Conservation (phyloP, 2,113 vertebrate genomes). For the Ceratotherium simum region DNA sequence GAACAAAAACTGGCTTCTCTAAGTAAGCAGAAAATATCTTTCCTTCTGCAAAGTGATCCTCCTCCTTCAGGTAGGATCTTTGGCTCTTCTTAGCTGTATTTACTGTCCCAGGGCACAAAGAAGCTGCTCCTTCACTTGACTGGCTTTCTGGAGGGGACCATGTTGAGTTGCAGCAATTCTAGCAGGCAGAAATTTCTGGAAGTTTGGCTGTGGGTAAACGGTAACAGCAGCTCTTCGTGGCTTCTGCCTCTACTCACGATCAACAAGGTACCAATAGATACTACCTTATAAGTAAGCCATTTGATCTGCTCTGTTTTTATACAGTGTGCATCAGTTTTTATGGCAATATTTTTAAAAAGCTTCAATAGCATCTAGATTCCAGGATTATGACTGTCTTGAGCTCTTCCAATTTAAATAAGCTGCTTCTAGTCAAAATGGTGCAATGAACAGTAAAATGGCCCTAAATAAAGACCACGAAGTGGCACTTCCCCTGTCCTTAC, state of each 20-base stretch:
- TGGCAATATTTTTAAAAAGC: neutral
- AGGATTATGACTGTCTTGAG: neutral
- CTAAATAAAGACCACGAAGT: neutral
- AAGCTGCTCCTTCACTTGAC: neutral
- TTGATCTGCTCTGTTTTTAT: neutral
- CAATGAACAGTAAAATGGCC: neutral
- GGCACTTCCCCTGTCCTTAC: neutral
- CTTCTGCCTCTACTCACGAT: neutral
- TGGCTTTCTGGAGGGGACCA: neutral
- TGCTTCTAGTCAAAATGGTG: neutral
- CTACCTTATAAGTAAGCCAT: neutral
- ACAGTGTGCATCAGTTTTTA: neutral
- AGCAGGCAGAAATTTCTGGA: neutral
- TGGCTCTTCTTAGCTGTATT: neutral
- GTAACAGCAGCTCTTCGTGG: neutral
- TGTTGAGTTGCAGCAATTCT: fast-evolving
- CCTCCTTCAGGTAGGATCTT: neutral
- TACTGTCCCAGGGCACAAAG: neutral
- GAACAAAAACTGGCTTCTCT: neutral
- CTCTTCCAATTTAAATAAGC: neutral
- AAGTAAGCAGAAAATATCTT: neutral
- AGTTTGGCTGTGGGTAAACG: neutral
- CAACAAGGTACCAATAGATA: neutral
- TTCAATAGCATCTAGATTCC: neutral
- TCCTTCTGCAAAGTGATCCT: neutral